Evolutionary conservation across 2,113 vertebrate genomes (phyloP).

Genomic region (Eulacestoma nigropectus): DNA sequence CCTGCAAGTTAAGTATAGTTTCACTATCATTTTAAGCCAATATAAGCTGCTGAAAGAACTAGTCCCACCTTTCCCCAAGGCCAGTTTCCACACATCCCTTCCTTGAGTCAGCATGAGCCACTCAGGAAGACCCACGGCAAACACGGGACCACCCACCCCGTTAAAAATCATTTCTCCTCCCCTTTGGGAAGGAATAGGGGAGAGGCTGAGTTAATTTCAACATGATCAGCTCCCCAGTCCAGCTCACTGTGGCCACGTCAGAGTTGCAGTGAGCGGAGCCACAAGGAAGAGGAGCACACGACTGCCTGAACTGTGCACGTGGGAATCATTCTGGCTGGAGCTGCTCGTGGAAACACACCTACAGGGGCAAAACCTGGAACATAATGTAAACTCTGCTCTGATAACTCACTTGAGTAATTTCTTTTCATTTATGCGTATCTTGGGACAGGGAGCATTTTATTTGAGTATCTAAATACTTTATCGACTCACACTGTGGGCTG

Average conservation of each 20-base stretch:
- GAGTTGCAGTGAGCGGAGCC: neutral
- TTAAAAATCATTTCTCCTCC: neutral
- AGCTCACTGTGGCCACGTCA: neutral
- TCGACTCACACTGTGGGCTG: accelerated
- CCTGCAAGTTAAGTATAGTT: neutral
- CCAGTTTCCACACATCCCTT: neutral
- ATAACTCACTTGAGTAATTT: too few relatives aligned
- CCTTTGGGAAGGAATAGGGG: neutral
- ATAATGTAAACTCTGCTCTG: too few relatives aligned
- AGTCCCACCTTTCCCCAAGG: constrained; percentile 15
- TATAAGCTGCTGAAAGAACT: neutral
- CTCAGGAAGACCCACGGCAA: neutral
- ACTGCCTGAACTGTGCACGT: neutral
- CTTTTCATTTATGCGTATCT: too few relatives aligned
- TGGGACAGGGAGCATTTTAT: too few relatives aligned
- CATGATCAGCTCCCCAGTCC: neutral
- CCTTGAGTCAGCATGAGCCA: constrained; percentile 29
- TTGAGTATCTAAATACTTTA: too few relatives aligned
- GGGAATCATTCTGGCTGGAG: neutral
- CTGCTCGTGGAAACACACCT: neutral
- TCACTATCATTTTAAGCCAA: neutral
- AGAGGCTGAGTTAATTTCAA: neutral
- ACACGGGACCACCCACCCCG: neutral
- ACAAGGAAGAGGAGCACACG: neutral
- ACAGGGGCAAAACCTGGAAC: neutral